These are phyloP conservation scores for Pimephales promelas DNA, from an alignment of 2,113 vertebrate species.

Conservation along the genomic window DNA sequence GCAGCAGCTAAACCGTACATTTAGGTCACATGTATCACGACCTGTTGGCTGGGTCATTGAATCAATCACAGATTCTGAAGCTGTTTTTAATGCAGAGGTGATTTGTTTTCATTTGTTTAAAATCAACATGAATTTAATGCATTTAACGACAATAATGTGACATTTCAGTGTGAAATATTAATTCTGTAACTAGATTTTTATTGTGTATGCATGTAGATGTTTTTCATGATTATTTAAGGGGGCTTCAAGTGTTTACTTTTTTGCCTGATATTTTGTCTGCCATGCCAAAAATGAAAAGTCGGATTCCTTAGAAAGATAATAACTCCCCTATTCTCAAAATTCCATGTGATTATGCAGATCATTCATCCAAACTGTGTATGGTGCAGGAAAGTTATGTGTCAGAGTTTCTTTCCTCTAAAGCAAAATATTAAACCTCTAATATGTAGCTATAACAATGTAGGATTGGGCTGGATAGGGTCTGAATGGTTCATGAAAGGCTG, in stretches of 20 bases:
- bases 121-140: neutral
- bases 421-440: neutral
- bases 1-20: slow-evolving; percentile 20
- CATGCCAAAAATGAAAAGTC: neutral
- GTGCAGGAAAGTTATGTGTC: neutral
- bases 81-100: neutral
- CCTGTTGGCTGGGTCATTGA: neutral
- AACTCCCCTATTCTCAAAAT: neutral
- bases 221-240: neutral
- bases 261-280: neutral
- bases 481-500: neutral
- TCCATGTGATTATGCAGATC: neutral
- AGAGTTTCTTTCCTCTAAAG: neutral
- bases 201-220: neutral
- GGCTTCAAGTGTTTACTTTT: neutral
- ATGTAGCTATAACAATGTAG: neutral
- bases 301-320: neutral
- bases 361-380: neutral
- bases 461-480: neutral
- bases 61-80: neutral
- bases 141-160: neutral
- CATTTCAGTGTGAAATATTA: neutral
- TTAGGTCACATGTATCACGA: slow-evolving; percentile 26
- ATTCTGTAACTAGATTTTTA: neutral
- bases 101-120: slow-evolving; percentile 2